These are phyloP conservation scores for Epirrhoe tristata DNA, from an alignment of 2,888 invertebrate species.

Conservation along the genomic window DNA sequence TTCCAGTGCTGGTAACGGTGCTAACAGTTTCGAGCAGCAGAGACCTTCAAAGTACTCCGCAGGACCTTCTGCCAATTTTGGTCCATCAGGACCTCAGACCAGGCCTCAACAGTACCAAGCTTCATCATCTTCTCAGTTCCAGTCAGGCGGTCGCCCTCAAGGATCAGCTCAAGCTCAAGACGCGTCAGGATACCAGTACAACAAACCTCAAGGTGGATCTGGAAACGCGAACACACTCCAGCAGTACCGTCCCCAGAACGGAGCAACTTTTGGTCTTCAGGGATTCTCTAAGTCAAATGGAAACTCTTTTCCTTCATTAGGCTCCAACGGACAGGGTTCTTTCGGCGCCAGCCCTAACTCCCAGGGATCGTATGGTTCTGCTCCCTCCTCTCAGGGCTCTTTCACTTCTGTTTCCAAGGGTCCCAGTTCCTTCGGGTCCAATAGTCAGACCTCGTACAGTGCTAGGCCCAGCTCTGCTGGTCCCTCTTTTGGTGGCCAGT, in stretches of 20 bases:
- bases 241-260: conserved; percentile 37
- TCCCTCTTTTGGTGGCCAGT: conserved; percentile 26
- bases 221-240: conserved; percentile 22
- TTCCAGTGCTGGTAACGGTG: conserved; percentile 1
- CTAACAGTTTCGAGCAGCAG: conserved; percentile 18
- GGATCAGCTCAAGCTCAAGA: conserved; percentile 44
- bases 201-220: conserved; percentile 48
- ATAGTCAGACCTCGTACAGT: conserved; percentile 33
- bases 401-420: conserved; percentile 33
- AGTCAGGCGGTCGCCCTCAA: conserved; percentile 37
- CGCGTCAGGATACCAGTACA: conserved; percentile 54
- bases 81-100: conserved; percentile 27
- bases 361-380: conserved; percentile 41
- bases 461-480: conserved; percentile 17
- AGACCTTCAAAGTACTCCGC: conserved; percentile 14
- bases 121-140: conserved; percentile 39
- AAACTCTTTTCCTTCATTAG: conserved; percentile 22
- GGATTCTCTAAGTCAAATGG: conserved; percentile 34
- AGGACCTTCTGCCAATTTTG: conserved; percentile 29
- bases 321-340: conserved; percentile 19
- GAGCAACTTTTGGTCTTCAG: conserved; percentile 35
- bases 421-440: conserved; percentile 41
- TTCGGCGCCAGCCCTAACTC: conserved; percentile 29
- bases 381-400: conserved; percentile 26
- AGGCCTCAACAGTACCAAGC: conserved; percentile 46